phyloP scores from a whole-genome alignment of 2,888 invertebrate species.

The Agriopis aurantiaria region DNA sequence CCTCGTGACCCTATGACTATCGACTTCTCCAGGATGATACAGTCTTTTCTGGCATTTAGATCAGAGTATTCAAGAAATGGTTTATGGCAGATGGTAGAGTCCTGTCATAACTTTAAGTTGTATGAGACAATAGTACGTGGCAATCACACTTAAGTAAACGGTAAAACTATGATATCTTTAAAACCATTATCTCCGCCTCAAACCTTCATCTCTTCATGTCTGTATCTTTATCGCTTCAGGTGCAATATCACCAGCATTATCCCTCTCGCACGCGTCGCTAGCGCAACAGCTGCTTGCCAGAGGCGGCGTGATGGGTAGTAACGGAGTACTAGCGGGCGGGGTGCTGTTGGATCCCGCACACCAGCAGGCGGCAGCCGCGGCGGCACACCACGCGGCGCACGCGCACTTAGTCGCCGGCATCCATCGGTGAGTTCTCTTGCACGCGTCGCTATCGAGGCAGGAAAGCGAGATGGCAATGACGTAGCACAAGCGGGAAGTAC shows the following conservation, averaged over 20 bases:
- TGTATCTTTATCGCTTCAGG: conserved; percentile 67
- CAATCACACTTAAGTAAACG: no score
- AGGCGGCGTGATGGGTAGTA: conserved; percentile 78
- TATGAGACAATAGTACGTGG: no score
- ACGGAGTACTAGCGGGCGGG: conserved; percentile 76
- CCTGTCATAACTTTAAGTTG: no score
- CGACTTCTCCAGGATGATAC: no score
- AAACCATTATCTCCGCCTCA: not conserved
- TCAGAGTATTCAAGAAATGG: no score
- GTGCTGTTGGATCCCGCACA: conserved; percentile 80
- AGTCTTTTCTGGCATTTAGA: no score
- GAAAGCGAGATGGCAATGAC: not conserved
- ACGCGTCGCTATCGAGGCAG: not conserved
- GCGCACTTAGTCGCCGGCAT: conserved; percentile 91
- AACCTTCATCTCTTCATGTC: not conserved
- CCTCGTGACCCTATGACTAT: no score
- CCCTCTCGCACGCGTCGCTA: conserved; percentile 85
- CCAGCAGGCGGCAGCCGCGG: conserved; percentile 82
- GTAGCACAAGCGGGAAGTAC: not conserved
- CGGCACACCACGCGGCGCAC: conserved; percentile 81
- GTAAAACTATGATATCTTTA: no score
- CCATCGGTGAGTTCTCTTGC: conserved; percentile 76
- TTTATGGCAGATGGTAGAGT: no score
- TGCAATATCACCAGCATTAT: conserved; percentile 95
- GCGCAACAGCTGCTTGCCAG: conserved; percentile 79